Evolutionary conservation across 1,140 invertebrate species (phyloP), one percentile per base, ranked within the genome.

Genomic region (Ptiloglossa arizonensis): DNA sequence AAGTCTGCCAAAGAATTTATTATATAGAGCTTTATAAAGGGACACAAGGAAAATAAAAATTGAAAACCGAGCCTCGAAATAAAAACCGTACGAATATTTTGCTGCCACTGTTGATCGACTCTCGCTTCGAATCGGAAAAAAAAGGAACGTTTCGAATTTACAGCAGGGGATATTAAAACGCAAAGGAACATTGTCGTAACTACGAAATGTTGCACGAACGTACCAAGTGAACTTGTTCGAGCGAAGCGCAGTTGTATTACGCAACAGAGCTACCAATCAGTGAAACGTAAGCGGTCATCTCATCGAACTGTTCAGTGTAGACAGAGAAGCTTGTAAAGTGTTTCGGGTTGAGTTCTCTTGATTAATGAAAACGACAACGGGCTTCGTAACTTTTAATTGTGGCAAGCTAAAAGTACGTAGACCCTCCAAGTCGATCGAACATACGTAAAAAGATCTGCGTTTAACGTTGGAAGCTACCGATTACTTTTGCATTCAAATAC

Each of bases 261-360:
- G 35, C 5, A 38, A 62, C 41, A 9, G 8, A 22, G 5, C 17
- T 22, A 24, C 24, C 22, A 27, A 56, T 27, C 24, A 29, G 11
- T 56, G 24, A 4, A 22, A 54, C 19, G 32, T 32, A 54, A 38
- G 19, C 4, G 24, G 17, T 35, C 5, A 11, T 15, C 9, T n/a
- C 44, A 27, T 48, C 46, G 22, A 48, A 52, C 22, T 17, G 15
- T 22, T 63, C 9, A 13, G 1, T 15, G 29, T 27, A 11, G 13
- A 67, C 38, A 29, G 67, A 32, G 63, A 68, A 75, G 63, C 63
- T 48, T 13, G 8, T 8, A n/a, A 75, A 75, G n/a, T 59, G 29
- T 9, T 38, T 0, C 9, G 27, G 38, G 46, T 9, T 24, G 73
- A 59, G 17, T 22, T 68, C 17, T 9, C 15, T 68, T 27, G 29